Evolutionary conservation across 2,888 invertebrate genomes (phyloP), one percentile per base, ranked within the genome.

Genomic region (Aphodius granarius): DNA sequence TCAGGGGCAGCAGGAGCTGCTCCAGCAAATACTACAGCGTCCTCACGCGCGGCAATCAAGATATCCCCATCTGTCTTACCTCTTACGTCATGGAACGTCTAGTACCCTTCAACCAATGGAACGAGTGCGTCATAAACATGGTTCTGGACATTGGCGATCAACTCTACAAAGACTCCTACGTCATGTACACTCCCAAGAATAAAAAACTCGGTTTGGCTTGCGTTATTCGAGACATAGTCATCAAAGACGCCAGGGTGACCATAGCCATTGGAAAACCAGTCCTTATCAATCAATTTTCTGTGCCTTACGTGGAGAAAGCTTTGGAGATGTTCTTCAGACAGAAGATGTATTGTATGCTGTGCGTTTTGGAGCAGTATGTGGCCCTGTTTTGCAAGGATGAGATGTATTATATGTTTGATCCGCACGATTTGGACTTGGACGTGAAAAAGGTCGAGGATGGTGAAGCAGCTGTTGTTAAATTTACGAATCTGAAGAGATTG

Each of bases 321-420:
- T 77, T 92, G 64, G 82, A 85, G 0, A 88, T 90, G 62, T 92
- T 91, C 86, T 92, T 92, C 85, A 86, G 88, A 0, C 89, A 91
- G 63, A 90, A 92, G 76, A 82, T 87, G 82, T 76, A 83, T 85
- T n/a, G 92, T 0, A 90, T 92, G 15, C 82, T 92, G 18, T 87
- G 90, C 0, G 89, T 90, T 0, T 86, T 88, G 0, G 84, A 86
- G 0, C 87, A 89, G 3, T 89, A 90, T 19, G 88, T 91, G 2
- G 89, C 91, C 0, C 87, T 92, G 0, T 90, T 92, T 22, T 87
- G 87, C 74, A 87, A 88, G 77, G 85, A 84, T 21, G 83, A 89
- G 81, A 89, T 88, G 0, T 92, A 87, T 83, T 92, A 91, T 84
- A 86, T 92, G 85, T 91, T 92, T 81, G 91, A 92, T 82, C 90